Conservation (phyloP, 2,113 vertebrate species). For the Donacobius atricapilla region DNA sequence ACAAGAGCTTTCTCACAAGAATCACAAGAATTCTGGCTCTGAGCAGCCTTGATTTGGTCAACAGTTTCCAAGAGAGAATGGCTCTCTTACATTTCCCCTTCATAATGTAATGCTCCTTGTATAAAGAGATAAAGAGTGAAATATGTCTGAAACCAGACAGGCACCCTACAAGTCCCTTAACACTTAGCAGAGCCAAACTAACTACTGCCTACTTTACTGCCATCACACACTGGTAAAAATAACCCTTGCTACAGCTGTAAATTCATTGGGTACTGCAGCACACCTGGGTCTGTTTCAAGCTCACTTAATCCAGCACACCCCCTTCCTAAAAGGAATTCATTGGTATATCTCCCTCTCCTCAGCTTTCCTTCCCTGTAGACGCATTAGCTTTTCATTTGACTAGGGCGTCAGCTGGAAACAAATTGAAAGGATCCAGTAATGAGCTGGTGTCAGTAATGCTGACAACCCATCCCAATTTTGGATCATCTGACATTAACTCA, state of each 20-base stretch:
- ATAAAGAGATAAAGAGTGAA: not conserved
- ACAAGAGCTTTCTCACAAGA: not conserved
- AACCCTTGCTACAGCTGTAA: not conserved
- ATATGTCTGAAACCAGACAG: not conserved
- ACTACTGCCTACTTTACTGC: not conserved
- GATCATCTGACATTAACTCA: not conserved
- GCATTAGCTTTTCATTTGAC: not conserved
- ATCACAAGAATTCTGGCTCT: not conserved
- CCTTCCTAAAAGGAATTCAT: not conserved
- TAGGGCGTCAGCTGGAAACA: not conserved
- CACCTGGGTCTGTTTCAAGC: not conserved
- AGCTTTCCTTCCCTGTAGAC: not conserved
- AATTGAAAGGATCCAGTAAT: not conserved
- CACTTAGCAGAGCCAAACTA: not conserved
- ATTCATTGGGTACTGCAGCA: not conserved
- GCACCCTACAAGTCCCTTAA: not conserved
- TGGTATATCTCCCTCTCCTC: not conserved
- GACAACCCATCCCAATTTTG: not conserved
- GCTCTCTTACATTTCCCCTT: not conserved
- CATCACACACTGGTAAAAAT: not conserved
- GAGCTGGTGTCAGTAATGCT: not conserved
- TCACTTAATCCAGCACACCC: not conserved
- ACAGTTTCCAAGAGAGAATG: not conserved
- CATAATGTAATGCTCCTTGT: not conserved
- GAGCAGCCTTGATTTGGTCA: not conserved